These are phyloP conservation scores for Delichon dasypus DNA, from an alignment of 2,797 vertebrate species.

Conservation along the genomic window DNA sequence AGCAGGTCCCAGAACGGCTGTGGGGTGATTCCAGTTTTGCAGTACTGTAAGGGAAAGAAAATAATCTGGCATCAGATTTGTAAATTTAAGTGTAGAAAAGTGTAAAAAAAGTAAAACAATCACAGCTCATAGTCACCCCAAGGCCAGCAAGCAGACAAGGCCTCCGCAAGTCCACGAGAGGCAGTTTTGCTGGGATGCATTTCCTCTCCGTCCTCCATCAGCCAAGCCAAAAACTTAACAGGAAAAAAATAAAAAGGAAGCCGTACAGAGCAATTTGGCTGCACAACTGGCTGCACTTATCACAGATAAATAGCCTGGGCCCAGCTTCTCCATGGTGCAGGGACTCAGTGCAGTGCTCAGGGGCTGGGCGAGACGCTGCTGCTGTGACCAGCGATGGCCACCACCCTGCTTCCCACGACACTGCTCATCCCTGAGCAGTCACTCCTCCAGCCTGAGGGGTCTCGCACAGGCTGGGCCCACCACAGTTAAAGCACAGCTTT, in stretches of 20 bases:
- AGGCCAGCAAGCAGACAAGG: background rate
- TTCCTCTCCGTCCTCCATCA: background rate
- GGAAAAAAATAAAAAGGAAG: conserved; percentile 31
- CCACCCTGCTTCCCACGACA: background rate
- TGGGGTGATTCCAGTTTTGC: background rate
- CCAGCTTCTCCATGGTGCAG: background rate
- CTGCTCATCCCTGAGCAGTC: background rate
- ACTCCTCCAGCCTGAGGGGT: background rate
- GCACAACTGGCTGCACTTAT: background rate
- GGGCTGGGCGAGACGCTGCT: rapidly evolving
- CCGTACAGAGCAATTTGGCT: background rate
- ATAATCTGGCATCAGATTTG: background rate
- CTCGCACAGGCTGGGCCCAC: background rate
- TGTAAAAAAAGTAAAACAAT: background rate
- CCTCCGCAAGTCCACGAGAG: background rate
- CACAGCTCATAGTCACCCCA: background rate
- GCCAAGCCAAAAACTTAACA: conserved; percentile 34
- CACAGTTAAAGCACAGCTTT: background rate
- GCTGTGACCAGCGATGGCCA: rapidly evolving
- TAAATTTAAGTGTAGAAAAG: background rate
- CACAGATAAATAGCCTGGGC: background rate
- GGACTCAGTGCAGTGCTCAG: rapidly evolving
- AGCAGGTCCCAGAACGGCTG: background rate
- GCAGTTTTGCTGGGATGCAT: conserved; percentile 24
- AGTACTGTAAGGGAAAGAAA: background rate